Conservation (phyloP, 2,888 invertebrate genomes). For the Empis livida region DNA sequence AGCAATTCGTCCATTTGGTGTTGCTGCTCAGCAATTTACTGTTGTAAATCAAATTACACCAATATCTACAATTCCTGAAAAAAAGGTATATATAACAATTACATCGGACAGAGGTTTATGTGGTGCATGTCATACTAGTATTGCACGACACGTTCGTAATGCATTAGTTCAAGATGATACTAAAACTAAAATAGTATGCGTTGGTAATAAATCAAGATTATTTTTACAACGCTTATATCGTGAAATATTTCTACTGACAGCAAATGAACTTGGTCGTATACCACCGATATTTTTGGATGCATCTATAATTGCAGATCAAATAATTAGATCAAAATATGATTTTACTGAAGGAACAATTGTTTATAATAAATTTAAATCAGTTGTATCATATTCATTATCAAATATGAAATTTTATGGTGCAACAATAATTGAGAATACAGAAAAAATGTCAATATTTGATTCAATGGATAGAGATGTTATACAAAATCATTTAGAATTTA, state of each 20-base stretch:
- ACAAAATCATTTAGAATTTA: conserved; percentile 84
- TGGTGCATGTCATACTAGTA: conserved; percentile 82
- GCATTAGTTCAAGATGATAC: conserved; percentile 39
- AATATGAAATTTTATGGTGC: conserved; percentile 49
- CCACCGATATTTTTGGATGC: conserved; percentile 85
- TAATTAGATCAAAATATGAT: conserved; percentile 60
- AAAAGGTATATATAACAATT: conserved; percentile 66
- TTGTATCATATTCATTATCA: conserved; percentile 57
- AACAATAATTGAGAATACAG: conserved; percentile 56
- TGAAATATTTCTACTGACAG: conserved; percentile 65
- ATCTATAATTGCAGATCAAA: conserved; percentile 58
- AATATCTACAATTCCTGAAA: conserved; percentile 43
- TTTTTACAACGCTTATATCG: conserved; percentile 60
- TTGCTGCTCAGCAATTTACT: conserved; percentile 72
- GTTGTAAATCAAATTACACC: conserved; percentile 64
- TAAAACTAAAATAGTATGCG: conserved; percentile 68
- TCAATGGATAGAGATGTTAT: conserved; percentile 79
- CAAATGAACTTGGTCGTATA: conserved; percentile 73
- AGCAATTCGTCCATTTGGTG: conserved; percentile 78
- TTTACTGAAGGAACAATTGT: conserved; percentile 76
- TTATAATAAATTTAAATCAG: conserved; percentile 81
- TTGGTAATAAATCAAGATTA: conserved; percentile 82
- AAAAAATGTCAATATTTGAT: conserved; percentile 75
- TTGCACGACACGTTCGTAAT: conserved; percentile 63
- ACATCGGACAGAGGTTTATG: conserved; percentile 92